Conservation (phyloP, 2,113 vertebrate genomes). For the Tursiops truncatus region DNA sequence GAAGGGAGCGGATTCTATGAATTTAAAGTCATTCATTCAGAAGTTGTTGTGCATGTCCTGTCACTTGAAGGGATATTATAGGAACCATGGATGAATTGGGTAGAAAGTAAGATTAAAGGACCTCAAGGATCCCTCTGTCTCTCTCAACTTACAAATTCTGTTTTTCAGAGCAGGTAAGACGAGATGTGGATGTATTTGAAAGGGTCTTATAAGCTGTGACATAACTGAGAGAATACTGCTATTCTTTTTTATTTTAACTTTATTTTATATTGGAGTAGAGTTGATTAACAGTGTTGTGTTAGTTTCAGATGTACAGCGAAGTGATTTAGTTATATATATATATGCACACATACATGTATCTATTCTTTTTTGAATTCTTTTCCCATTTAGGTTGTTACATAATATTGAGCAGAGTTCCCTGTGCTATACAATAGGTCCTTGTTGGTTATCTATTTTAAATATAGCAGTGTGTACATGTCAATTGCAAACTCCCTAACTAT, state of each 20-base stretch:
- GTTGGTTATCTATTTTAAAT: too few species aligned
- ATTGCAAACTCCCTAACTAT: too few species aligned
- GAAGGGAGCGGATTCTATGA: neutral
- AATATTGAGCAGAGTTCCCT: too few species aligned
- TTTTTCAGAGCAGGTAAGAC: neutral
- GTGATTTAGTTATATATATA: too few species aligned
- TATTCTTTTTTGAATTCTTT: too few species aligned
- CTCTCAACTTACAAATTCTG: neutral
- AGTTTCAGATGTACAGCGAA: too few species aligned
- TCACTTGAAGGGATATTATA: neutral
- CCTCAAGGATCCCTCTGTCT: neutral
- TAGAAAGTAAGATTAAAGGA: neutral
- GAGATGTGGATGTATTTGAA: neutral
- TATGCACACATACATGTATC: too few species aligned
- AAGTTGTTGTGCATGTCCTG: neutral
- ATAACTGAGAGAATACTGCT: neutral
- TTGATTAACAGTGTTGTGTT: too few species aligned
- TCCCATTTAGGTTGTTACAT: too few species aligned
- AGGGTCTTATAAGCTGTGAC: neutral
- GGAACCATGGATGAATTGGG: neutral
- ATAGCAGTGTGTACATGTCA: too few species aligned
- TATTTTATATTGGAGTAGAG: neutral
- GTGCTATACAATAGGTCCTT: too few species aligned
- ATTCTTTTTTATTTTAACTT: neutral
- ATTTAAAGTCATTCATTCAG: neutral